These are phyloP conservation scores for Pelagia noctiluca DNA, from an alignment of 30 jellyfish, hydroid and myxozoan genomes.

Conservation along the genomic window DNA sequence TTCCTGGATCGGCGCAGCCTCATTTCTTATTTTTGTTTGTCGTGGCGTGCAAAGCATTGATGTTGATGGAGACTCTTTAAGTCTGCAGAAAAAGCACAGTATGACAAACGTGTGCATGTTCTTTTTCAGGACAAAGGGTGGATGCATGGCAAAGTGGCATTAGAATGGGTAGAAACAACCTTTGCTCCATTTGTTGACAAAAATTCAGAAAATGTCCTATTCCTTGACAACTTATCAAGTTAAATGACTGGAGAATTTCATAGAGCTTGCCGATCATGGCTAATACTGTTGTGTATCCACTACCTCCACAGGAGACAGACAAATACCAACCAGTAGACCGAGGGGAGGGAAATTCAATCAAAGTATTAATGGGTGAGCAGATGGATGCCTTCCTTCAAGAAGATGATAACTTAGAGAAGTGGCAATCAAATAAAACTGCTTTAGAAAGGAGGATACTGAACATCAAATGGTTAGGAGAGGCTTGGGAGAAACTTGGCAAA, in stretches of 20 bases:
- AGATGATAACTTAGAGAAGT: background rate
- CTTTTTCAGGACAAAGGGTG: slow-evolving; percentile 7
- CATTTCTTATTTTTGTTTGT: too few species aligned
- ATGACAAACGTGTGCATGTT: slow-evolving; percentile 26
- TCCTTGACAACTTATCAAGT: slow-evolving; percentile 33
- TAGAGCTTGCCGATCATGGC: slow-evolving; percentile 32
- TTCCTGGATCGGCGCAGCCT: too few species aligned
- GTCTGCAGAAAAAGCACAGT: background rate
- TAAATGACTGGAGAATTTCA: slow-evolving; percentile 18
- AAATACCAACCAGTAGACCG: slow-evolving; percentile 37
- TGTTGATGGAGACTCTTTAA: too few species aligned
- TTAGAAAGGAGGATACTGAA: slow-evolving; percentile 18
- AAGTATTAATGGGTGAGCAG: slow-evolving; percentile 42
- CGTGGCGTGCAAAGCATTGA: too few species aligned
- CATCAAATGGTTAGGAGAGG: slow-evolving; percentile 37
- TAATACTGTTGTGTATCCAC: slow-evolving; percentile 28
- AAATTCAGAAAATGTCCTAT: slow-evolving; percentile 9
- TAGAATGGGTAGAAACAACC: slow-evolving; percentile 28
- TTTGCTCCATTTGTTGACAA: slow-evolving; percentile 49
- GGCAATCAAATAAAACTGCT: background rate
- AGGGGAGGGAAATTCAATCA: slow-evolving; percentile 18
- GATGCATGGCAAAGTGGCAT: slow-evolving; percentile 30
- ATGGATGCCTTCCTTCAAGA: slow-evolving; percentile 17
- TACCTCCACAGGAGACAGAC: slow-evolving; percentile 43
- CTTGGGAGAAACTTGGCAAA: slow-evolving; percentile 28